Evolutionary conservation across 2,113 vertebrate genomes (phyloP), one percentile per base, ranked within the genome.

Genomic region (Caranx ignobilis): DNA sequence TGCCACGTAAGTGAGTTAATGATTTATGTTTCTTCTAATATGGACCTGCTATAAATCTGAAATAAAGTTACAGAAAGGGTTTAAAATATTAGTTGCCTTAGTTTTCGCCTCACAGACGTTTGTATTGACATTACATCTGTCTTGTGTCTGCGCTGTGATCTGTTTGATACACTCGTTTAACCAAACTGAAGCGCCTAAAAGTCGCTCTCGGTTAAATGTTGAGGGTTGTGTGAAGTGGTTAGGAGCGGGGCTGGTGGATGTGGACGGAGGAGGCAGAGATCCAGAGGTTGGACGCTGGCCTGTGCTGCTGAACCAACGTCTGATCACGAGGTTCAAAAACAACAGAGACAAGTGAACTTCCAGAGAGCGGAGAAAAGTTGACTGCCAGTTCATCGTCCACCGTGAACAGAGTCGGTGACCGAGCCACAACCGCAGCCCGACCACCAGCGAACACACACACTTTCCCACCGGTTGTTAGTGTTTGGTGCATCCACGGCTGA

Each of bases 311-410:
- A 10, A 13, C 13, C 67, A 35, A 39, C 3, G n/a, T 26, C 35
- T 67, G 84, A 70, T 91, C 87, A 89, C 87, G 84, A 86, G 82
- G 83, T 75, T 75, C 71, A 78, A 60, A 72, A 76, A 61, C 26
- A 86, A 75, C 66, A 75, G 4, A 62, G 12, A 73, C 54, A 68
- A 37, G 16, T 65, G 55, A 71, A 78, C 80, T 56, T 54, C 2
- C 66, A 72, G 2, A 60, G 3, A 69, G 59, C 13, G 39, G 65
- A 74, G 41, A 18, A 74, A 47, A 18, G 1, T 15, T 73, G 0
- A 7, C 18, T 12, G 18, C 54, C 8, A 59, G 0, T 18, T 39
- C 19, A 55, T 32, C 64, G 0, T 41, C n/a, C 2, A 15, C 6
- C 6, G 7, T 0, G 9, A 31, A 19, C 68, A 19, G 32, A 0